A percentile compares a stretch with the other conserved stretches of the same genome.
phyloP scores from a whole-genome alignment of 2,888 invertebrate genomes.

The Hemithea aestivaria region DNA sequence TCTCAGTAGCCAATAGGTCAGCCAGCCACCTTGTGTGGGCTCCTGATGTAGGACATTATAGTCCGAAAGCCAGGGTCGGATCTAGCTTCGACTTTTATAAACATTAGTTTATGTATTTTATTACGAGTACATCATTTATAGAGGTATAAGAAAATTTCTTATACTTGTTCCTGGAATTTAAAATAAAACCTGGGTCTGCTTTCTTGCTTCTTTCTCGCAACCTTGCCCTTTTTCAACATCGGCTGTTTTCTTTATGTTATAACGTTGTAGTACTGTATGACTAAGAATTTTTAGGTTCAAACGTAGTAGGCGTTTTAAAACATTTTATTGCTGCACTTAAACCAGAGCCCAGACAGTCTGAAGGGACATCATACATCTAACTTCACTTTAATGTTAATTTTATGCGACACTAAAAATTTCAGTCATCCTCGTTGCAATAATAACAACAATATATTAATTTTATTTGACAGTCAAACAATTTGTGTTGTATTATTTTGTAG shows the following conservation, averaged over 20 bases:
- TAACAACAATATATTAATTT: constrained; percentile 37
- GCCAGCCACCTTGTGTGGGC: too few species aligned
- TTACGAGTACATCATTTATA: too few species aligned
- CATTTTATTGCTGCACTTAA: constrained; percentile 31
- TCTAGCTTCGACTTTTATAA: too few species aligned
- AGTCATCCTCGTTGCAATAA: constrained; percentile 33
- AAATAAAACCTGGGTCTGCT: too few species aligned
- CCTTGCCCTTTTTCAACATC: too few species aligned
- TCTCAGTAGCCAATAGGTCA: too few species aligned
- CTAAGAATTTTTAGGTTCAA: constrained; percentile 3
- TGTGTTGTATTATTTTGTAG: not conserved
- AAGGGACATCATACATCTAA: constrained; percentile 34
- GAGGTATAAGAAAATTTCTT: too few species aligned
- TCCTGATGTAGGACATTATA: too few species aligned
- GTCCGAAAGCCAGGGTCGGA: too few species aligned
- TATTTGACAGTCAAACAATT: constrained; percentile 29
- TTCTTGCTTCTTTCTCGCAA: too few species aligned
- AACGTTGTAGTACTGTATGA: constrained; percentile 1
- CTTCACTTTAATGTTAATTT: constrained; percentile 37
- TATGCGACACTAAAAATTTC: constrained; percentile 42
- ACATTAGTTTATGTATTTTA: too few species aligned
- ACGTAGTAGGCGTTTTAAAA: constrained; percentile 31
- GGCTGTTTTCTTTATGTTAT: not conserved
- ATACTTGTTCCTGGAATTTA: too few species aligned
- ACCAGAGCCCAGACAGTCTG: constrained; percentile 27